phyloP scores from a whole-genome alignment of 2,888 invertebrate genomes.

The Campaea margaritaria region DNA sequence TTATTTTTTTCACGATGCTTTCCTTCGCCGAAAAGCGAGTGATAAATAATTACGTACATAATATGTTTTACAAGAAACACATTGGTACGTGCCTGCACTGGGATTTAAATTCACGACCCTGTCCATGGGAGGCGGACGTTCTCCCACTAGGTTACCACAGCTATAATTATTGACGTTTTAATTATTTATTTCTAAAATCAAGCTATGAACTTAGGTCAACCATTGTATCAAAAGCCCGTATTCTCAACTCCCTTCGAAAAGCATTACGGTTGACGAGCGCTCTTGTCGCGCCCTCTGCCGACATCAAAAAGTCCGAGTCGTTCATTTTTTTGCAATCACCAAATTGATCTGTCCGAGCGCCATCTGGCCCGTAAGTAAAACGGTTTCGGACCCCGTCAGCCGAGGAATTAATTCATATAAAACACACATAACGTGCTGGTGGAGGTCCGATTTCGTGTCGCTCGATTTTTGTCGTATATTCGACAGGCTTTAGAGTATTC shows the following conservation, averaged over 20 bases:
- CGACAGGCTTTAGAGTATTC: neutral
- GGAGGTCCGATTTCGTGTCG: slow-evolving; percentile 50
- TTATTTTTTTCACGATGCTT: too few species aligned
- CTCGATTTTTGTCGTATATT: slow-evolving; percentile 43
- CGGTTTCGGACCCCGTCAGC: slow-evolving; percentile 77
- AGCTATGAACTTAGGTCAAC: neutral
- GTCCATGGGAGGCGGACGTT: too few species aligned
- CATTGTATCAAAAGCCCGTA: slow-evolving; percentile 22
- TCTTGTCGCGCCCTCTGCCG: slow-evolving; percentile 53
- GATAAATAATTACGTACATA: too few species aligned
- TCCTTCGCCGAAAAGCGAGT: too few species aligned
- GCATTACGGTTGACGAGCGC: slow-evolving; percentile 28
- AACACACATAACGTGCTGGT: slow-evolving; percentile 67
- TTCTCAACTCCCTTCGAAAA: slow-evolving; percentile 32
- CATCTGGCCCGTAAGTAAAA: slow-evolving; percentile 84
- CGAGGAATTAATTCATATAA: slow-evolving; percentile 84
- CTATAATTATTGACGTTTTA: too few species aligned
- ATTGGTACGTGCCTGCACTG: too few species aligned
- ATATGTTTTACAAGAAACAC: too few species aligned
- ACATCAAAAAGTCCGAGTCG: slow-evolving; percentile 77
- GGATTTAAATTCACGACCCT: too few species aligned
- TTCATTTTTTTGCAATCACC: slow-evolving; percentile 82
- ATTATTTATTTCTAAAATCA: neutral
- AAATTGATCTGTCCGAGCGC: slow-evolving; percentile 83
- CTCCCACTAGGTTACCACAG: too few species aligned